Percentiles rank a stretch among this genome's conserved stretches.
phyloP scores from a whole-genome alignment of 2,797 vertebrate genomes.

The Thaleichthys pacificus region DNA sequence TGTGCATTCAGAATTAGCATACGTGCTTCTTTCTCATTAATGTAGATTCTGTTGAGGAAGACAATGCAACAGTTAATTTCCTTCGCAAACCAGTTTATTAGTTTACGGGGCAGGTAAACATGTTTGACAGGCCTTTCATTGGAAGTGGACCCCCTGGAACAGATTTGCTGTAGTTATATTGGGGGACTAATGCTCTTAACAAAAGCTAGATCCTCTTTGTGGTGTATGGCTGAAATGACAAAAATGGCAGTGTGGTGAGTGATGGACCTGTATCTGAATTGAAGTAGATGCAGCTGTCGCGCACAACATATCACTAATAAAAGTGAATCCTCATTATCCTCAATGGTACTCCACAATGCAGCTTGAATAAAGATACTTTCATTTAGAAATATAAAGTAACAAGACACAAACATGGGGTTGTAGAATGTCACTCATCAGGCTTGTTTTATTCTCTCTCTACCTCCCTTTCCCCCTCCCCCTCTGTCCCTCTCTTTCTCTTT shows the following conservation, averaged over 20 bases:
- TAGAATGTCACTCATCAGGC: too few species aligned
- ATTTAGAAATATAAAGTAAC: background rate
- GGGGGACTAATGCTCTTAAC: background rate
- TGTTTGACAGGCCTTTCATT: slow-evolving; percentile 60
- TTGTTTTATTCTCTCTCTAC: too few species aligned
- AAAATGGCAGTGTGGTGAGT: background rate
- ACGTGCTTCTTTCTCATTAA: slow-evolving; percentile 61
- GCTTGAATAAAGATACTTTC: background rate
- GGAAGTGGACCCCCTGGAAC: slow-evolving; percentile 28
- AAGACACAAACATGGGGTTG: background rate
- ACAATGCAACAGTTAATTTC: slow-evolving; percentile 70
- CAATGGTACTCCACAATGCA: background rate
- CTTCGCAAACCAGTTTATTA: slow-evolving; percentile 45
- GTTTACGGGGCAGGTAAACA: slow-evolving; percentile 52
- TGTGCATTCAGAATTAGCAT: slow-evolving; percentile 62
- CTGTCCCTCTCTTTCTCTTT: background rate
- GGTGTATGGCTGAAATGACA: background rate
- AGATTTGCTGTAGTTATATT: background rate
- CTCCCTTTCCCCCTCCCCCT: too few species aligned
- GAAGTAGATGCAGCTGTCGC: background rate
- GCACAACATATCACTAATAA: background rate
- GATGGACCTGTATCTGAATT: background rate
- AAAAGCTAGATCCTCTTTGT: background rate
- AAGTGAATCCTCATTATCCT: background rate
- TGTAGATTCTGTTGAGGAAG: slow-evolving; percentile 54